Percentiles rank a stretch among this genome's conserved stretches.
These are phyloP conservation scores for Cheilosia variabilis DNA, from an alignment of 2,888 invertebrate genomes.

Conservation along the genomic window DNA sequence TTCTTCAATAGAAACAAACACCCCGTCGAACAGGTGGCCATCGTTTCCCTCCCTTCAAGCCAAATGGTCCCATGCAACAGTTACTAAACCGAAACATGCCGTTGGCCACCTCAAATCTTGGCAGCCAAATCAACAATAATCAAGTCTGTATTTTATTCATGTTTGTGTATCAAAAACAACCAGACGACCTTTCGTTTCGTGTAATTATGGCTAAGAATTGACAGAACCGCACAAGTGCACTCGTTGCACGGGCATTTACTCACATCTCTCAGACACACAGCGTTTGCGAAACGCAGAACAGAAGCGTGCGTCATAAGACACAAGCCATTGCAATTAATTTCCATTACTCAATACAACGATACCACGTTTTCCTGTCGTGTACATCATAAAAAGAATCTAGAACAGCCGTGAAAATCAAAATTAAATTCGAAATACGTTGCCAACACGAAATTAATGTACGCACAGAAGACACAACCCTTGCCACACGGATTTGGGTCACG, in stretches of 20 bases:
- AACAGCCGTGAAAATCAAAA: constrained; percentile 34
- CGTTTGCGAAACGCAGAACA: constrained; percentile 20
- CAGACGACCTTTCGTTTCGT: background rate
- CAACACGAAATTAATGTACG: constrained; percentile 30
- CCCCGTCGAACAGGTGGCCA: too few relatives aligned
- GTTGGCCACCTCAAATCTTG: background rate
- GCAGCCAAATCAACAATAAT: background rate
- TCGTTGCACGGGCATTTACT: constrained; percentile 7
- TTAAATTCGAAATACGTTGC: constrained; percentile 19
- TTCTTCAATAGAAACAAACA: too few relatives aligned
- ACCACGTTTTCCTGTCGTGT: constrained; percentile 12
- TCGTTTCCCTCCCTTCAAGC: too few relatives aligned
- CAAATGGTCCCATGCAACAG: too few relatives aligned
- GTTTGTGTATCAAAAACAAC: background rate
- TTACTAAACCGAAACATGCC: background rate
- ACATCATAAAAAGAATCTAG: constrained; percentile 33
- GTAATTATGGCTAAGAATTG: constrained; percentile 7
- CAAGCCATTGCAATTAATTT: constrained; percentile 25
- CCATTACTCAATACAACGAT: constrained; percentile 15
- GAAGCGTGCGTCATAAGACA: constrained; percentile 30
- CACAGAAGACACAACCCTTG: background rate
- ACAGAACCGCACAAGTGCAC: constrained; percentile 26
- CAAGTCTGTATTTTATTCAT: too few relatives aligned
- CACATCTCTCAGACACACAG: background rate
- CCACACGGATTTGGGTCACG: constrained; percentile 13